These are phyloP conservation scores for Pseudorectes ferrugineus DNA, from an alignment of 2,113 vertebrate species.

Conservation along the genomic window DNA sequence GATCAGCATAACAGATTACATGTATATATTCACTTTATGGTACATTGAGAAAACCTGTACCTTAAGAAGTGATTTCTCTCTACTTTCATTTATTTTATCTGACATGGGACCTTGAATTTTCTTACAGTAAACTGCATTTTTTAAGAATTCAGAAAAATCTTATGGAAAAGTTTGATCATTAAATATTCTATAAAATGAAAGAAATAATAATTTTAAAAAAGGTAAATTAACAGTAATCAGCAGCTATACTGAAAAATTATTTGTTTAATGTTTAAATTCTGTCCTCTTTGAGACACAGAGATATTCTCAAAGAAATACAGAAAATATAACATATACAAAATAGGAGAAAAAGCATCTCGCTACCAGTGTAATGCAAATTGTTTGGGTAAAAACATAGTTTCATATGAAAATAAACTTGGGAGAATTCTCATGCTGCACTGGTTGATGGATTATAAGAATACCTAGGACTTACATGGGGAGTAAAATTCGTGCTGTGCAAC, in stretches of 20 bases:
- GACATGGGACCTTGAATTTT: not conserved
- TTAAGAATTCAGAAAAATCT: not conserved
- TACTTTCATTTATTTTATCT: not conserved
- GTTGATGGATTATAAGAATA: slow-evolving; percentile 18
- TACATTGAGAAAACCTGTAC: not conserved
- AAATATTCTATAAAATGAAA: not conserved
- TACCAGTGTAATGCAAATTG: not conserved
- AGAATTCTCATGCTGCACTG: not conserved
- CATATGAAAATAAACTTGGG: not conserved
- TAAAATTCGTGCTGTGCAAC: not conserved
- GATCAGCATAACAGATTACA: not conserved
- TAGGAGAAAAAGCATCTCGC: not conserved
- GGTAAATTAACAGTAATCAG: not conserved
- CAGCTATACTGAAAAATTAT: not conserved
- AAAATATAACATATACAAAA: not conserved
- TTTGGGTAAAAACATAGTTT: not conserved
- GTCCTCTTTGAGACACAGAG: not conserved
- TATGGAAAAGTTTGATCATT: not conserved
- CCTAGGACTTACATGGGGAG: not conserved
- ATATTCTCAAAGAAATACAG: not conserved
- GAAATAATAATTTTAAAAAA: not conserved
- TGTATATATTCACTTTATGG: not conserved
- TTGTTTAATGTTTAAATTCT: not conserved
- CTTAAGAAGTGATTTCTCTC: not conserved
- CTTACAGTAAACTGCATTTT: not conserved